Conservation (phyloP, 2,113 vertebrate species). For the Strigops habroptila region DNA sequence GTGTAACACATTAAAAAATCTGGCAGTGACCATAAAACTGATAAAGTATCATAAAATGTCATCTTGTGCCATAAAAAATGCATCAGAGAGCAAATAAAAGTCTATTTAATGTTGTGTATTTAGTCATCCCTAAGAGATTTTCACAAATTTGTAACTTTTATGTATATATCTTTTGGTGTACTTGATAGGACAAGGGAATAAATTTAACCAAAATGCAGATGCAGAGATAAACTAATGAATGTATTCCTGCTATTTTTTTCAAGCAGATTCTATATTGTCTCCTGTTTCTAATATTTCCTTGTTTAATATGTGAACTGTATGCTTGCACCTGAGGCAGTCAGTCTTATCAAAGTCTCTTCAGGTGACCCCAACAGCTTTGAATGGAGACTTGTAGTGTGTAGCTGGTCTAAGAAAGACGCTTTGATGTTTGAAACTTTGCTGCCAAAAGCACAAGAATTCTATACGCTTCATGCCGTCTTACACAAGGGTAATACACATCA, state of each 20-base stretch:
- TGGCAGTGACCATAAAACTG: background rate
- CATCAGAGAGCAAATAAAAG: background rate
- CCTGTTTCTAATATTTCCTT: background rate
- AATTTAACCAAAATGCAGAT: background rate
- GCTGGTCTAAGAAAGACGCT: background rate
- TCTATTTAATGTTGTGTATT: background rate
- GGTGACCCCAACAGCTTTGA: background rate
- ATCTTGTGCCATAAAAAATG: background rate
- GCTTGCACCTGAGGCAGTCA: background rate
- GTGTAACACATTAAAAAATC: constrained; percentile 1
- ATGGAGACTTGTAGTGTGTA: background rate
- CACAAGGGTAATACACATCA: background rate
- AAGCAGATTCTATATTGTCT: background rate
- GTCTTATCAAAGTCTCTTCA: background rate
- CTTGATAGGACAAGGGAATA: background rate
- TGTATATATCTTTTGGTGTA: background rate
- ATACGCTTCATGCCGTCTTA: background rate
- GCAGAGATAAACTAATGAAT: background rate
- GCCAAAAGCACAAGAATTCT: background rate
- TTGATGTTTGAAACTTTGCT: background rate
- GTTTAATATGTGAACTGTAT: background rate
- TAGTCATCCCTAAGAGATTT: background rate
- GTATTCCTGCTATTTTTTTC: background rate
- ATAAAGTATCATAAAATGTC: constrained; percentile 6
- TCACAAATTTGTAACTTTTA: background rate